Percentiles rank a stretch among this genome's conserved stretches.
Evolutionary conservation across 2,113 vertebrate genomes (phyloP).

Genomic region (Leptobrachium ailaonicum): DNA sequence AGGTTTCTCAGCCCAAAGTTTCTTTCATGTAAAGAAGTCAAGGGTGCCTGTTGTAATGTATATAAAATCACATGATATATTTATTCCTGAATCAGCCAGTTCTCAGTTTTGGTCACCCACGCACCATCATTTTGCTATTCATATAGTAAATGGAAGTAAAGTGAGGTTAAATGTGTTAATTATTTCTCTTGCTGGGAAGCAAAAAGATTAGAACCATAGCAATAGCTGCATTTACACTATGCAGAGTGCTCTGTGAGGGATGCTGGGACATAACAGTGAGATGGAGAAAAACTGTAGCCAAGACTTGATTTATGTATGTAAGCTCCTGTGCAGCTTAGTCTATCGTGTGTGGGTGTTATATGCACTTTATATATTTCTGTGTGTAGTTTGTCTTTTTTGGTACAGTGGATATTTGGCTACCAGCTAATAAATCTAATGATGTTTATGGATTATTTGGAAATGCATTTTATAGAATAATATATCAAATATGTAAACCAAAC

Average conservation of each 20-base stretch:
- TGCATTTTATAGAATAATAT: no score
- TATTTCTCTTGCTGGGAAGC: conserved; percentile 13
- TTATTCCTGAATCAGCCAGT: conserved; percentile 58
- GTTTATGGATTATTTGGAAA: no score
- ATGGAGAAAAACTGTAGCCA: no score
- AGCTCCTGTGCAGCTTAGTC: no score
- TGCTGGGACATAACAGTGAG: not conserved
- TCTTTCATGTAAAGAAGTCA: conserved; percentile 62
- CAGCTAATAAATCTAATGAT: no score
- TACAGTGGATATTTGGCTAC: no score
- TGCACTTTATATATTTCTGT: no score
- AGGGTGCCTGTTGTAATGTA: conserved; percentile 49
- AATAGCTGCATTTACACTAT: not conserved
- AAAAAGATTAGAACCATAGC: not conserved
- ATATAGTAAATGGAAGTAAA: conserved; percentile 27
- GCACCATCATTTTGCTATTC: conserved; percentile 22
- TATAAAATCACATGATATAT: conserved; percentile 57
- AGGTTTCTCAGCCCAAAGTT: conserved; percentile 51
- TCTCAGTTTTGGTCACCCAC: conserved; percentile 13
- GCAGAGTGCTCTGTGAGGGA: no score
- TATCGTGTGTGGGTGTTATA: no score
- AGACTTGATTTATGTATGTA: no score
- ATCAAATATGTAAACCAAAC: no score
- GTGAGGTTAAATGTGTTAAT: conserved; percentile 12
- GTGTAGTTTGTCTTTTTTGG: no score